These are phyloP conservation scores for Nymphalis c-album DNA, from an alignment of 2,888 invertebrate species.

Conservation along the genomic window DNA sequence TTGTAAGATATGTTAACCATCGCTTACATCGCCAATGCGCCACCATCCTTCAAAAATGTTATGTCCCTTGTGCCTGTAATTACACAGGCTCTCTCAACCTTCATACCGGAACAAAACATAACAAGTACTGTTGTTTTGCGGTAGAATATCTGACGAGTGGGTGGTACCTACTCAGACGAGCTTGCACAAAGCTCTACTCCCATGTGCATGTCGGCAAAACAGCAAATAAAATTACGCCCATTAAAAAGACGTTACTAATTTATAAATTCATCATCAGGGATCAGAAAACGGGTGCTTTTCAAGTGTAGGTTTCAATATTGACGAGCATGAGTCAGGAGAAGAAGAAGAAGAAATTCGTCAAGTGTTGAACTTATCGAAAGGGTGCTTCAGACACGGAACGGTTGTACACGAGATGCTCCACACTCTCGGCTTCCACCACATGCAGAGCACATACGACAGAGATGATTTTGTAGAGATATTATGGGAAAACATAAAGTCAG, in stretches of 20 bases:
- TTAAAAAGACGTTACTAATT: neutral
- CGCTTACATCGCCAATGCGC: too few species aligned
- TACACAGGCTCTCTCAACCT: too few species aligned
- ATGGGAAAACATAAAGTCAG: constrained; percentile 86
- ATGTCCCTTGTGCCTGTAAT: too few species aligned
- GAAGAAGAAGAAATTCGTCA: constrained; percentile 56
- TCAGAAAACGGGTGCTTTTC: constrained; percentile 80
- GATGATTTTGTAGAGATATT: constrained; percentile 88
- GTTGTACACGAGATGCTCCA: constrained; percentile 90
- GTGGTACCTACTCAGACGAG: too few species aligned
- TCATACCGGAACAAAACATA: too few species aligned
- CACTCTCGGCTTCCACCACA: constrained; percentile 90
- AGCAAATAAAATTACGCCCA: neutral
- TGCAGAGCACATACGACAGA: constrained; percentile 89
- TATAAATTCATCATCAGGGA: constrained; percentile 83
- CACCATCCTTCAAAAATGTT: too few species aligned
- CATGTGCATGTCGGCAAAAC: too few species aligned
- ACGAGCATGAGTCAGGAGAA: constrained; percentile 47
- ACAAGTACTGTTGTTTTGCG: too few species aligned
- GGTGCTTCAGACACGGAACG: constrained; percentile 83
- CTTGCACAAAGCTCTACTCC: too few species aligned
- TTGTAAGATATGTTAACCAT: too few species aligned
- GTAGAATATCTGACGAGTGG: too few species aligned
- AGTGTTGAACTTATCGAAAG: constrained; percentile 78
- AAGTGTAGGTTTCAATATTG: constrained; percentile 64